Base-by-base conservation (phyloP, 2,113 vertebrate species). In the Struthidea cinerea region DNA sequence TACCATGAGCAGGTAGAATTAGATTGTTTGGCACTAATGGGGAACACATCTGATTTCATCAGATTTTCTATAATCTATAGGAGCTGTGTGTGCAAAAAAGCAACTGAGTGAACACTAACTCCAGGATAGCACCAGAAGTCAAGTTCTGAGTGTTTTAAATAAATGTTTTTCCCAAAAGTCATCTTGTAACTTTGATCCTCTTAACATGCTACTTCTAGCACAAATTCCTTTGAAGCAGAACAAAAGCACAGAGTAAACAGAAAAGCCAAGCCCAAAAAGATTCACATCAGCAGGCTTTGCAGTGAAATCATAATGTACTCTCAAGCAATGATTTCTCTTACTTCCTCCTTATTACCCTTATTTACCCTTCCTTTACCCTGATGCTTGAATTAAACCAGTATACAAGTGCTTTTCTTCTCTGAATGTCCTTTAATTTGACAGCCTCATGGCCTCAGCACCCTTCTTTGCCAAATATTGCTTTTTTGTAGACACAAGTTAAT, bases 401-500 rank as follows among this genome's bases (percentile, higher is more conserved):
- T 44, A 52, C 33, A 33, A 68, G 39, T 75, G 73, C 39, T 90
- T 95, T 82, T 73, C 68, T 79, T 74, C 53, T 35, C 49, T 67
- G 39, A 67, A 60, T 7, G 44, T 67, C 47, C 73, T 89, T 92
- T 89, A 86, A 86, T 96, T 88, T 92, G 93, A 91, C 89, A 94
- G 76, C 71, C 30, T 74, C 39, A 2, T 61, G 63, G 80, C 86
- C 64, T 89, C 32, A 8, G 60, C 91, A 84, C 76, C 73, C 83
- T 88, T 73, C 59, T 86, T 92, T 84, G 87, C 91, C 78, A 95
- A 96, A 91, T 89, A 91, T 24, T 92, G 84, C 55, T 90, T 96
- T 95, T 92, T 91, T 85, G 89, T 86, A 92, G 91, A 94, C 57
- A 60, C 73, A n/a, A 89, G 93, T 84, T 94, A 93, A 92, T 93